Evolutionary conservation across 2,113 vertebrate species (phyloP).

Genomic region (Synodontis membranacea): DNA sequence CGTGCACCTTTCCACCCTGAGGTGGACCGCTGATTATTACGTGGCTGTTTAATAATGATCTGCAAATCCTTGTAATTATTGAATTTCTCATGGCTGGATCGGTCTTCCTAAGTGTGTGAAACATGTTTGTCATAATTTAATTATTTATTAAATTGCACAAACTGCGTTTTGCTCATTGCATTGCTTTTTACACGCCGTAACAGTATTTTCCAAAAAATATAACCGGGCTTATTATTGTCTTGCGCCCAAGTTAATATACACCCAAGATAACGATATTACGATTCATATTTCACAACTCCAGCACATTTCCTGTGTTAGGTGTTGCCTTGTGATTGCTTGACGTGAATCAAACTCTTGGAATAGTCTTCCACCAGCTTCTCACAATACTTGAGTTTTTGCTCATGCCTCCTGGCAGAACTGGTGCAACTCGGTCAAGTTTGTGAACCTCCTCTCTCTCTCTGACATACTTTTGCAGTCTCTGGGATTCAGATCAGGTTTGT

Average conservation of each 20-base stretch:
- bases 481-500: not conserved
- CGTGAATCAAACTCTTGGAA: too few relatives aligned
- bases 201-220: not conserved
- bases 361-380: too few relatives aligned
- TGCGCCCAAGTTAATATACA: not conserved
- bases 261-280: too few relatives aligned
- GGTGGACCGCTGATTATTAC: constrained; percentile 56
- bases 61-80: constrained; percentile 20
- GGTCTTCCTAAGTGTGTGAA: constrained; percentile 62
- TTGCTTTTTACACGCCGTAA: not conserved
- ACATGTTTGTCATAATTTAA: constrained; percentile 53
- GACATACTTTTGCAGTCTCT: not conserved
- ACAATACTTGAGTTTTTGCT: not conserved
- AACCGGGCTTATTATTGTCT: not conserved
- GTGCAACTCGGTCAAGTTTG: not conserved
- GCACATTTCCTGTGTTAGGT: too few relatives aligned
- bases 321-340: too few relatives aligned
- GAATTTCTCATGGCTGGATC: constrained; percentile 43
- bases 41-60: constrained; percentile 49
- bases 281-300: too few relatives aligned
- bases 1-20: constrained; percentile 29
- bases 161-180: constrained; percentile 24
- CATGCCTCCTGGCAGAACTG: not conserved
- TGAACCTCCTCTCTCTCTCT: not conserved
- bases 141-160: constrained; percentile 72